Conservation (phyloP, 64 coral and sea anemone species). For the Montipora cactus region DNA sequence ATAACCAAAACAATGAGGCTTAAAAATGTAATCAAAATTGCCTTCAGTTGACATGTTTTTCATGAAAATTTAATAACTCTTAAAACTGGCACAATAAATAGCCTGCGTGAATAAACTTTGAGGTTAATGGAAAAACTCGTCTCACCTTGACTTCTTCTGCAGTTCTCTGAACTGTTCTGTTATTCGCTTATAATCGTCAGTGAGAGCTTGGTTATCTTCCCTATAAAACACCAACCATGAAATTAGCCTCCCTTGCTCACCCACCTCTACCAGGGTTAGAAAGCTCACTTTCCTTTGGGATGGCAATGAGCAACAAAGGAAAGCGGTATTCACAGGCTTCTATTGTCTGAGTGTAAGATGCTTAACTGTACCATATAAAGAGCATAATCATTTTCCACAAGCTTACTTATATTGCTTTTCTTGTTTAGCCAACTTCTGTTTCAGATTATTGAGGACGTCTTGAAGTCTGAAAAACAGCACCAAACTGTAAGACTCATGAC, state of each 20-base stretch:
- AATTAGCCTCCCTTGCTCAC: no score
- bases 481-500: background rate
- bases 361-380: background rate
- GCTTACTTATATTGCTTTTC: conserved; percentile 94
- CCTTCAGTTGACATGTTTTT: no score
- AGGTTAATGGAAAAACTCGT: background rate
- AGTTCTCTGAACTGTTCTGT: conserved; percentile 98
- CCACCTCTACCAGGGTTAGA: no score
- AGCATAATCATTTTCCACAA: background rate
- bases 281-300: no score
- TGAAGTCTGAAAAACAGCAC: conserved; percentile 71
- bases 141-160: conserved; percentile 96
- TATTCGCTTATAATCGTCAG: conserved; percentile 98
- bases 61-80: background rate
- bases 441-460: conserved; percentile 97
- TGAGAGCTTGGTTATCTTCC: conserved; percentile 96
- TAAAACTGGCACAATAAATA: background rate
- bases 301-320: no score
- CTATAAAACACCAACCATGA: conserved; percentile 41
- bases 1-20: no score
- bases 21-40: no score
- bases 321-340: background rate
- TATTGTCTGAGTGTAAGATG: background rate
- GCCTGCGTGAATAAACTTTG: background rate
- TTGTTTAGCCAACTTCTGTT: conserved; percentile 95